Conservation (phyloP, 1,140 invertebrate genomes). For the Hypothenemus hampei region DNA sequence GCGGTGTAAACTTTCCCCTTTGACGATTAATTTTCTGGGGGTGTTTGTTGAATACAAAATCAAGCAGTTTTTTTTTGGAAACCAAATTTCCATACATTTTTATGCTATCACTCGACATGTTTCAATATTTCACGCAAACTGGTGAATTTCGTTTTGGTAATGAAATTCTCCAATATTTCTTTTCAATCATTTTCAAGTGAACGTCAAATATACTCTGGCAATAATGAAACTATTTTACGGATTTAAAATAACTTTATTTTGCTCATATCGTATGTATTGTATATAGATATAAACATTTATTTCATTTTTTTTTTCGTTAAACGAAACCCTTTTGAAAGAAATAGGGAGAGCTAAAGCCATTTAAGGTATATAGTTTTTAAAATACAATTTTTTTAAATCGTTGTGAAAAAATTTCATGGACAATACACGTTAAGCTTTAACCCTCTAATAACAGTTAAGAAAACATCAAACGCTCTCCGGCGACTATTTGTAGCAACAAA, state of each 20-base stretch:
- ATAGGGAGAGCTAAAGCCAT: background rate
- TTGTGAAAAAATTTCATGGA: too few species aligned
- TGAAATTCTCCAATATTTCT: background rate
- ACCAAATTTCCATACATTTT: slow-evolving; percentile 21
- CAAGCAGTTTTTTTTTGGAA: slow-evolving; percentile 17
- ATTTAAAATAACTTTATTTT: slow-evolving; percentile 24
- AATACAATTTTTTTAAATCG: too few species aligned
- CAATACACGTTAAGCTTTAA: background rate
- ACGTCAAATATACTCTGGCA: background rate
- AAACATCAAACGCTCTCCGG: background rate
- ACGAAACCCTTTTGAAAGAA: background rate
- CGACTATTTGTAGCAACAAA: slow-evolving; percentile 18
- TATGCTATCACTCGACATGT: slow-evolving; percentile 23
- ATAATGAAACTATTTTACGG: slow-evolving; percentile 3
- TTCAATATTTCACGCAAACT: slow-evolving; percentile 21
- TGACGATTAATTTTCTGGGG: slow-evolving; percentile 25
- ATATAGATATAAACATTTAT: slow-evolving; percentile 23
- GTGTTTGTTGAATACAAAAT: slow-evolving; percentile 26
- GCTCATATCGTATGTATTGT: slow-evolving; percentile 16
- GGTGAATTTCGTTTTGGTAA: slow-evolving; percentile 23
- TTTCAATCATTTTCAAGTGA: too few species aligned
- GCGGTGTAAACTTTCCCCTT: slow-evolving; percentile 23
- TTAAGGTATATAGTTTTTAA: too few species aligned
- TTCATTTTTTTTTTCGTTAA: slow-evolving; percentile 3
- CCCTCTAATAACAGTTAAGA: slow-evolving; percentile 3